Conservation (phyloP, 2,888 invertebrate species). For the Tanytarsus gracilentus region DNA sequence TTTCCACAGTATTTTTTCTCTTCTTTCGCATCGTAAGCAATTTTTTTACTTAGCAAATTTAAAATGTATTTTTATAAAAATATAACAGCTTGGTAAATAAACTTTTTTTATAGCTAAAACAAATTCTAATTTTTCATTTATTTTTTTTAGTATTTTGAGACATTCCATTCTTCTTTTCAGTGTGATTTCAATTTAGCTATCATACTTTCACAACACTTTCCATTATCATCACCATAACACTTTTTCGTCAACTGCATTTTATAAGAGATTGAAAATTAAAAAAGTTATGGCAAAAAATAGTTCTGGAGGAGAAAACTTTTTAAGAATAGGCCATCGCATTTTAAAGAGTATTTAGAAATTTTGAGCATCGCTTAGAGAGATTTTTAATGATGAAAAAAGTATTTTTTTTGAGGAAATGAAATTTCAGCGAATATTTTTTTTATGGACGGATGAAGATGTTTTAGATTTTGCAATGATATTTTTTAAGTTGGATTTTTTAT, state of each 20-base stretch:
- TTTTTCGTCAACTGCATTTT: not conserved
- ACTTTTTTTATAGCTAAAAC: constrained; percentile 18
- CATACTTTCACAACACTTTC: constrained; percentile 2
- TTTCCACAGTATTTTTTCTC: not conserved
- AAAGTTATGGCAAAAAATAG: no score
- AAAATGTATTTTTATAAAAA: constrained; percentile 20
- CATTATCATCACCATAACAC: not conserved
- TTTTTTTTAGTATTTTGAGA: constrained; percentile 17
- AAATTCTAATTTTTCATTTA: constrained; percentile 7
- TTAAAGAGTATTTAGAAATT: no score
- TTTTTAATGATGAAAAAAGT: no score
- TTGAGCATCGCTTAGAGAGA: no score
- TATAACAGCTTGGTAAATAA: constrained; percentile 24
- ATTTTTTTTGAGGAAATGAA: no score
- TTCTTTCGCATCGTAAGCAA: not conserved
- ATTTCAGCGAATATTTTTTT: no score
- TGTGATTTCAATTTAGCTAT: not conserved
- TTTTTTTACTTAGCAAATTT: not conserved
- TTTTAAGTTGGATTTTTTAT: no score
- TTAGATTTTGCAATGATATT: no score
- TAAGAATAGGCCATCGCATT: no score
- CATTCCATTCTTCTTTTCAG: constrained; percentile 6
- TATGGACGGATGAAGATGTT: no score
- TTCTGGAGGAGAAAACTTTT: no score
- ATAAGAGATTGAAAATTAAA: not conserved